Base-by-base conservation (phyloP, 2,797 vertebrate species). In the Catamblyrhynchus diadema region DNA sequence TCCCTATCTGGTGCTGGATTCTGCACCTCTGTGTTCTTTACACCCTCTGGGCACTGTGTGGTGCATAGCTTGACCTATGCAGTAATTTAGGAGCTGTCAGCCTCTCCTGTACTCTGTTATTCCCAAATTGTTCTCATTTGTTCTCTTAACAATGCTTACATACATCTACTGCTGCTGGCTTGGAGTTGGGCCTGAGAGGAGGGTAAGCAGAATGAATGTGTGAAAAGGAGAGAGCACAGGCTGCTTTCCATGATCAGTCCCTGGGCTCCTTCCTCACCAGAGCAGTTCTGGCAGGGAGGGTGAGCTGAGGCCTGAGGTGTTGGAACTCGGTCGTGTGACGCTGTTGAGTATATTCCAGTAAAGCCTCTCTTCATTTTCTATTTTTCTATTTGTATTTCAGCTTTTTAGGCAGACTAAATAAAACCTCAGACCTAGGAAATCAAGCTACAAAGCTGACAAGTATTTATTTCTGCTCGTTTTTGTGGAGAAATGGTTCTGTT, bases 261-360 rank as follows among this genome's bases (percentile, higher is more conserved):
- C 70, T 44, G 83, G 33, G 44, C 30, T 75, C 0, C 0, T 74
- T 70, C 39, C 57, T 37, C 16, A 1, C 35, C 56, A 7, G 30
- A 7, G 45, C 39, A 3, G 3, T 56, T 35, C 47, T 77, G 81
- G 48, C 72, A 79, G 50, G 54, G 72, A 18, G 6, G 12, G 12
- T 2, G 11, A 69, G n/a, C 72, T 20, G n/a, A 66, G 62, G 51
- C 72, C 60, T 44, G 48, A 62, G 72, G 27, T 0, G 0, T 5
- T 50, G 48, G 12, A 37, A 14, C 65, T 78, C 0, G 0, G 39
- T 59, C 0, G 0, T 23, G 25, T 53, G 74, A 14, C 0, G 0
- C 42, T 65, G 23, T 44, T 64, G 60, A 66, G 3, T 51, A 12
- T 27, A 42, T 75, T 61, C 30, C 33, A n/a, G 22, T 27, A 21